These are phyloP conservation scores for Ispidina picta DNA, from an alignment of 2,797 vertebrate genomes.

Conservation along the genomic window DNA sequence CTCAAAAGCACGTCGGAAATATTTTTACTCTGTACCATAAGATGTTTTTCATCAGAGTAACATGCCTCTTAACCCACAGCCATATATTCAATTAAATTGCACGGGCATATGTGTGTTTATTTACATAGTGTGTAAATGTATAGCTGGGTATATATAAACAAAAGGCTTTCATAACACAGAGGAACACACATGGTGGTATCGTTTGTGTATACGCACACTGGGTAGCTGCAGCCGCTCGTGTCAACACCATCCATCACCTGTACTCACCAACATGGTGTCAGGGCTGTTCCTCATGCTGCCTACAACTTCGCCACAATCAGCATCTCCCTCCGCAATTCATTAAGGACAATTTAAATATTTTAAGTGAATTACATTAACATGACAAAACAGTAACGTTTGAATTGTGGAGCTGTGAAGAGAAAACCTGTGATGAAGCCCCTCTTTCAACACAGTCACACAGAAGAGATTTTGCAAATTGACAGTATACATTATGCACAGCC, in stretches of 20 bases:
- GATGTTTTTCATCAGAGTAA: conserved; percentile 71
- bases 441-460: conserved; percentile 10
- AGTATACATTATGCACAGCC: conserved; percentile 43
- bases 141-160: conserved; percentile 70
- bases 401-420: neutral
- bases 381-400: conserved; percentile 47
- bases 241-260: conserved; percentile 72
- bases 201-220: conserved; percentile 64
- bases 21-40: conserved; percentile 64
- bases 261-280: conserved; percentile 53
- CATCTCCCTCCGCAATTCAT: conserved; percentile 55
- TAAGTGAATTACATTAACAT: conserved; percentile 60
- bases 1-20: conserved; percentile 41
- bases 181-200: conserved; percentile 61
- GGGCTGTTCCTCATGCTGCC: neutral
- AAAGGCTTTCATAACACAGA: conserved; percentile 69
- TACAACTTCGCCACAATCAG: conserved; percentile 12
- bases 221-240: conserved; percentile 57
- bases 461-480: conserved; percentile 37
- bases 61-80: conserved; percentile 65
- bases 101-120: conserved; percentile 72
- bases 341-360: conserved; percentile 64
- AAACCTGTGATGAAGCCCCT: conserved; percentile 45
- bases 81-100: conserved; percentile 71
- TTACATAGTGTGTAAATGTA: conserved; percentile 73